Base-by-base conservation (phyloP, 1,140 invertebrate species). In the Branchinecta lindahli region DNA sequence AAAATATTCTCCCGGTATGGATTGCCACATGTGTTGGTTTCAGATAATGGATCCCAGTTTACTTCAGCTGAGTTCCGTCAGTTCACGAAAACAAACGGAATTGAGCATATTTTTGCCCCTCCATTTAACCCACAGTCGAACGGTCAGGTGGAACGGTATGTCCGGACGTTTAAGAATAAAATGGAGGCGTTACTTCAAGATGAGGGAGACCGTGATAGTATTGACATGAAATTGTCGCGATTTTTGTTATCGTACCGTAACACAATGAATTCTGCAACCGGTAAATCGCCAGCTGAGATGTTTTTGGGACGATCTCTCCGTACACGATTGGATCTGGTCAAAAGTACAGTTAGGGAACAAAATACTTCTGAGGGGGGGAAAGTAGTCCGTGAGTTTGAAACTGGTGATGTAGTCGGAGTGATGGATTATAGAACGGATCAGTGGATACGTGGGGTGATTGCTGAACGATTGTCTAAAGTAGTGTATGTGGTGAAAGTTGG, bases 21-120 rank as follows among this genome's bases (percentile, higher is more conserved):
- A 9, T 72, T 81, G 66, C 80, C 79, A 8, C 68, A 77, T 21
- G 73, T 73, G 61, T 52, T 82, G 8, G 76, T 81, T 33, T 76
- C 77, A 0, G 81, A 83, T 73, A 78, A 79, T 72, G 78, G 77
- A 45, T 75, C 77, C 10, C 75, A 80, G 67, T 83, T 82, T 72
- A 75, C 74, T 10, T 79, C 76, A 12, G 67, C 73, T 66, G 75
- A 79, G 73, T 81, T 82, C 71, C 67, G 71, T 72, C 45, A 70
- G 4, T 83, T 82, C 74, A 70, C 76, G 45, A 74, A 52, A 68
- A 66, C 75, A 69, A 81, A 80, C 76, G 74, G 76, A 8, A 78
- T 81, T 72, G 47, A 74, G 47, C 70, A 72, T 44, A 68, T 21
- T 4, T 44, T 46, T 33, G 69, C 33, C 44, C 45, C 69, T 20